Percentiles rank a stretch among this genome's conserved stretches.
These are phyloP conservation scores for Ostrea edulis DNA, from an alignment of 1,140 invertebrate genomes.

Conservation along the genomic window DNA sequence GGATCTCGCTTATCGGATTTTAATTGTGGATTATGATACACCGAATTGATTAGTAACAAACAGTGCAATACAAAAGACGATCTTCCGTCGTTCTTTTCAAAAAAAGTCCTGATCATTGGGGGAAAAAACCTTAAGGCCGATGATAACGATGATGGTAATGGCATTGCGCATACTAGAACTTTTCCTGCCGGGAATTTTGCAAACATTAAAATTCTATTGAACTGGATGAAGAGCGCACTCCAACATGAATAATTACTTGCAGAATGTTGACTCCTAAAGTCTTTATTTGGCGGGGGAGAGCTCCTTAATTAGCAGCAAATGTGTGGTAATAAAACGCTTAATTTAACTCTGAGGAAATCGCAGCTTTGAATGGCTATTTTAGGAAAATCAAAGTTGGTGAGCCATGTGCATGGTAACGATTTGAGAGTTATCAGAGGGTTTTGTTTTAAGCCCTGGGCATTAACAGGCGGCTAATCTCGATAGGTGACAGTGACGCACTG, in stretches of 20 bases:
- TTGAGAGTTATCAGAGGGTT: not conserved
- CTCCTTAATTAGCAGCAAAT: constrained; percentile 15
- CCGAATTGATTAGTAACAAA: constrained; percentile 12
- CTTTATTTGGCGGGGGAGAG: constrained; percentile 32
- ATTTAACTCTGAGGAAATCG: constrained; percentile 19
- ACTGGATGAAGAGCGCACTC: constrained; percentile 23
- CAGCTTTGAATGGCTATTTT: constrained; percentile 26
- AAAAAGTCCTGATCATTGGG: not conserved
- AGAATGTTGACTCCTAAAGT: not conserved
- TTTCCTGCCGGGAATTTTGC: not conserved
- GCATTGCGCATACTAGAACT: not conserved
- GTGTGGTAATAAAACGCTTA: constrained; percentile 15
- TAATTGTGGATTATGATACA: constrained; percentile 22
- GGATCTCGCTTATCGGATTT: constrained; percentile 18
- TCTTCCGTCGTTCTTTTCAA: not conserved
- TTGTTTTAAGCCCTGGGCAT: not conserved
- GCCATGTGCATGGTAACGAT: not conserved
- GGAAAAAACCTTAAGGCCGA: not conserved
- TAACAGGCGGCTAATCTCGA: not conserved
- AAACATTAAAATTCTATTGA: constrained; percentile 13
- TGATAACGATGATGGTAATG: not conserved
- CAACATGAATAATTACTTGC: constrained; percentile 23
- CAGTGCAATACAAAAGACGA: not conserved
- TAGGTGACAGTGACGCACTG: not conserved
- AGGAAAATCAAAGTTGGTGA: constrained; percentile 9